Evolutionary conservation across 2,113 vertebrate genomes (phyloP).

Genomic region (Emydura subglobosa): DNA sequence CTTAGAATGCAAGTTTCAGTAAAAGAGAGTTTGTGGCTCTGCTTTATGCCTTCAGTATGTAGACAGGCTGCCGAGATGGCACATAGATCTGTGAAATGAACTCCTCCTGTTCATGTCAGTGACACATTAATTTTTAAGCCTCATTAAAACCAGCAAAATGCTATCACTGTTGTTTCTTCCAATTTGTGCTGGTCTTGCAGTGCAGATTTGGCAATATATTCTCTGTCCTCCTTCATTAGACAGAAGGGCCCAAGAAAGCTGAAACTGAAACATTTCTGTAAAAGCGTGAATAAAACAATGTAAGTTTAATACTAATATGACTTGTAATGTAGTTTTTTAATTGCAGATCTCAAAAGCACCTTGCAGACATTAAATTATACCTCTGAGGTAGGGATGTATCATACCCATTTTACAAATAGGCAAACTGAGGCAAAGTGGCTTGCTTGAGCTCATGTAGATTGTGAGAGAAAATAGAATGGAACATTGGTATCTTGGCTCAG

Average conservation of each 20-base stretch:
- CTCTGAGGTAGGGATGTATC: neutral
- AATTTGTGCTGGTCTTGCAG: slow-evolving; percentile 15
- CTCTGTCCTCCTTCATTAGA: slow-evolving; percentile 7
- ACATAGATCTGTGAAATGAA: neutral
- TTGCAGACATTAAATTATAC: neutral
- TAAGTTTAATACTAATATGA: slow-evolving; percentile 3
- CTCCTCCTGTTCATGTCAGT: neutral
- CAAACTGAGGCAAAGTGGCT: neutral
- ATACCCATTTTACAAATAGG: rapidly evolving
- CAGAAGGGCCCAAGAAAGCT: neutral
- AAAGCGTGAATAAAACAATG: neutral
- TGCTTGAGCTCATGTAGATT: neutral
- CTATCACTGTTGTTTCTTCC: slow-evolving; percentile 26
- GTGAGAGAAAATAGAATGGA: neutral
- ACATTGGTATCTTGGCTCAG: neutral
- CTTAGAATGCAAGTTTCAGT: neutral
- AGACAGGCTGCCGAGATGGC: neutral
- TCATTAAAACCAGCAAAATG: neutral
- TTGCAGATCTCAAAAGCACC: neutral
- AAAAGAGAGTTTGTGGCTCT: neutral
- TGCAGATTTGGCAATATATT: neutral
- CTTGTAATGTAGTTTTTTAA: slow-evolving; percentile 22
- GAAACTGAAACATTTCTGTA: neutral
- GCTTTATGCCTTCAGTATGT: neutral
- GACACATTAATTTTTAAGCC: slow-evolving; percentile 12